Evolutionary conservation across 2,113 vertebrate genomes (phyloP), one percentile per base, ranked within the genome.

Genomic region (Hemichromis elongatus): DNA sequence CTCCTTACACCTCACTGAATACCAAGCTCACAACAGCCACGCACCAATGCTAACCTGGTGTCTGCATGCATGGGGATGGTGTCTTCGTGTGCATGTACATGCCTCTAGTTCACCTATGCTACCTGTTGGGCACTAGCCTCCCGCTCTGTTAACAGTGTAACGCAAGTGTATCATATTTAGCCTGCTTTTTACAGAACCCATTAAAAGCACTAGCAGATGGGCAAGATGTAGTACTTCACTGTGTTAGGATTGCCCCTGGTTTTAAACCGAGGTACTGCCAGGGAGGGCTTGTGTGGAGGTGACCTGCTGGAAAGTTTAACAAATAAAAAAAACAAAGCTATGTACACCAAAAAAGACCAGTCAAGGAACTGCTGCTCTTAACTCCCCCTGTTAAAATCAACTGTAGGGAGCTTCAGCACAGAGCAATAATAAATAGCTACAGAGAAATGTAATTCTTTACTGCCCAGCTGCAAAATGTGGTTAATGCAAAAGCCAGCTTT

Each of bases 341-440:
- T 77, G 5, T 80, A 75, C 82, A 37, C 77, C 82, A n/a, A 83
- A 77, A 82, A 80, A 66, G 82, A 79, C 85, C 88, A 57, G 78
- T 85, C 88, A 94, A 90, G 73, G 81, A 90, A 88, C 81, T 81
- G 88, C 91, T 87, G 83, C 84, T 79, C 52, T 89, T 85, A 92
- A 91, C 84, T 90, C 78, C 80, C 75, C 83, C 78, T 30, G 84
- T 93, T 92, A 91, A 86, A 75, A 80, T 85, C 70, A 79, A 89
- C 73, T 82, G 68, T 81, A 80, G 81, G 57, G 82, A 91, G 82
- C 82, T 81, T 77, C 79, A 33, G 77, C 35, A 70, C 66, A 84
- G 28, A 70, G 77, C 61, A 56, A 77, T n/a, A 82, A 85, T 85
- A 80, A 79, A 88, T 42, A 73, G 80, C 73, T 52, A 21, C 8